A percentile compares a stretch with the other conserved stretches of the same genome.
Evolutionary conservation across 2,888 invertebrate species (phyloP).

Genomic region (Drosophila testacea): DNA sequence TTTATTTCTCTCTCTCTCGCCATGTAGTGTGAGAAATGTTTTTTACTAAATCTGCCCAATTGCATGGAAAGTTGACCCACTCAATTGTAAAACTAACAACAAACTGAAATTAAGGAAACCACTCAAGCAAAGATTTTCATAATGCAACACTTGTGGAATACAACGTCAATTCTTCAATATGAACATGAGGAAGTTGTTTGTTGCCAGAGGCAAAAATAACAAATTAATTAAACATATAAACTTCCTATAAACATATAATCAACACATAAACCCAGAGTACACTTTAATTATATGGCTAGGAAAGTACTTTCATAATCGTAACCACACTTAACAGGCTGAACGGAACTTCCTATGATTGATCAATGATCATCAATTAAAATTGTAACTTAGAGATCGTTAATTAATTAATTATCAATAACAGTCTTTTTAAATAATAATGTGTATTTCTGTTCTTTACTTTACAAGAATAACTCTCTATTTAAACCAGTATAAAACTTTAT

Average conservation of each 20-base stretch:
- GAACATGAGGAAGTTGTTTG: slow-evolving; percentile 16
- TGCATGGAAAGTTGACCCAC: slow-evolving; percentile 65
- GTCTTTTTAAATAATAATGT: too few relatives aligned
- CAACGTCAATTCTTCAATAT: slow-evolving; percentile 4
- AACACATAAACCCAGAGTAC: background rate
- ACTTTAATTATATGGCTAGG: too few relatives aligned
- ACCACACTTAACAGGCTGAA: background rate
- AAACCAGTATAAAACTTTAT: too few relatives aligned
- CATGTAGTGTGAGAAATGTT: slow-evolving; percentile 25
- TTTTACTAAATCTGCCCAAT: slow-evolving; percentile 52
- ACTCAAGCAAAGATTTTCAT: slow-evolving; percentile 17
- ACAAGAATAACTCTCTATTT: too few relatives aligned
- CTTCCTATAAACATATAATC: slow-evolving; percentile 6
- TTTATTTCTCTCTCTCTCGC: slow-evolving; percentile 15
- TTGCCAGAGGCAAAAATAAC: background rate
- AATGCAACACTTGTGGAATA: slow-evolving; percentile 24
- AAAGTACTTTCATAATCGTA: background rate
- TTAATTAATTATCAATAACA: too few relatives aligned
- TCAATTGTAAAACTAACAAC: slow-evolving; percentile 47
- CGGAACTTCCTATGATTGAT: background rate
- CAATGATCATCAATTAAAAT: background rate
- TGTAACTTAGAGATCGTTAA: background rate
- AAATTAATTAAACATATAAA: background rate
- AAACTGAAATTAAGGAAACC: slow-evolving; percentile 3
- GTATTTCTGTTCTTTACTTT: too few relatives aligned